Base-by-base conservation (phyloP, 1,140 invertebrate species). In the Drosophila carrolli region DNA sequence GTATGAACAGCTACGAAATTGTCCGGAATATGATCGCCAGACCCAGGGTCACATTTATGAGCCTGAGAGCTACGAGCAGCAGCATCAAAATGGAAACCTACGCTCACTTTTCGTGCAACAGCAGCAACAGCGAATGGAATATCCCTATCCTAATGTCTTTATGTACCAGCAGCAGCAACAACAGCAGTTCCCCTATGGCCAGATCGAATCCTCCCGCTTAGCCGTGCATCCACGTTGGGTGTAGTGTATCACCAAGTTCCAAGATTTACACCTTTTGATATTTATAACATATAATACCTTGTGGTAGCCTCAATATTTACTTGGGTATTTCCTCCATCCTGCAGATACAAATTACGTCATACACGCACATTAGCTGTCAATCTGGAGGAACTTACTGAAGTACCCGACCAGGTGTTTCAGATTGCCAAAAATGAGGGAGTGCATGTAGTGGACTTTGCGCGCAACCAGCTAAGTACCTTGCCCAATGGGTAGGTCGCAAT, bases 381-480 rank as follows among this genome's bases (percentile, higher is more conserved):
- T 54, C 93, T 94, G 46, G 95, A 96, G 85, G 94, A 95, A 58
- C 86, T 97, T 11, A 91, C 92, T 0, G 77, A 93, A 29, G 93
- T 98, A 23, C 96, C 97, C 8, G 94, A 95, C 13, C 93, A 95
- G 47, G 94, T 97, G 1, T 95, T 97, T 83, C 92, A 94, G 44
- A 93, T 95, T 53, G 97, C 97, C 11, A 93, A 93, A 9, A 93
- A 94, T 58, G 96, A 95, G 13, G 94, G 95, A 75, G 96, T 97
- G 1, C 95, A 94, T 47, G 94, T 94, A 41, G 93, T 98, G 23
- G 97, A 98, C 93, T 93, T 98, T 41, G 96, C 95, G 57, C 96
- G 96, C 93, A 98, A 98, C 93, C 94, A 94, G 78, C 93, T 98
- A 0, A 93, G 92, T 6, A 83, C 93, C 7, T 77, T 97, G 62